Conservation (phyloP, 2,888 invertebrate genomes). For the Cataglyphis altisquamis region DNA sequence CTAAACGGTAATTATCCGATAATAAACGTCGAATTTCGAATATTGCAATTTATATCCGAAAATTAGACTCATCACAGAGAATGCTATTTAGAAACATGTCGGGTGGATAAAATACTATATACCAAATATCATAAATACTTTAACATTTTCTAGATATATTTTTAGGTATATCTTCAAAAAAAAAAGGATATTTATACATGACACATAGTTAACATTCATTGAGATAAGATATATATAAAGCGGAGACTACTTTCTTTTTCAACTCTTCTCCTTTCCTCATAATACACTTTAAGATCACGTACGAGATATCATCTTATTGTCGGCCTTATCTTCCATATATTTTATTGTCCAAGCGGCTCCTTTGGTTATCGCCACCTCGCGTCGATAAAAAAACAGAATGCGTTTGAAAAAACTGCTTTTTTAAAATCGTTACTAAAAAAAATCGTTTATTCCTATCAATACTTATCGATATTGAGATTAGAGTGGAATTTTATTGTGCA, state of each 20-base stretch:
- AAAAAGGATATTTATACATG: neutral
- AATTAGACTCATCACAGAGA: slow-evolving; percentile 26
- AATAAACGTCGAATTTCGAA: slow-evolving; percentile 34
- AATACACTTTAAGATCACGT: neutral
- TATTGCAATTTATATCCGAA: slow-evolving; percentile 41
- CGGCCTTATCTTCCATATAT: neutral
- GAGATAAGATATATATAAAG: neutral
- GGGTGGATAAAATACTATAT: neutral
- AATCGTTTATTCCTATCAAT: neutral
- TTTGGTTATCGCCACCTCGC: neutral
- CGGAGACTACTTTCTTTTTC: neutral
- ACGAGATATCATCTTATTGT: neutral
- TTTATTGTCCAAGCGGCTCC: neutral
- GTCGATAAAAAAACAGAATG: neutral
- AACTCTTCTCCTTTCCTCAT: neutral
- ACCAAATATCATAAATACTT: neutral
- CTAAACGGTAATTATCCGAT: slow-evolving; percentile 47
- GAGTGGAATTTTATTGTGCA: neutral
- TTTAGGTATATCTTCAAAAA: neutral
- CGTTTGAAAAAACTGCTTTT: neutral
- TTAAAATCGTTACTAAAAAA: neutral
- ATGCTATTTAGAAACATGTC: slow-evolving; percentile 21
- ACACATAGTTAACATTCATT: neutral
- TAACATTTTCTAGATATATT: neutral
- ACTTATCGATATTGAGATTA: neutral